These are phyloP conservation scores for Antennarius maculatus DNA, from an alignment of 2,797 vertebrate genomes.

Conservation along the genomic window DNA sequence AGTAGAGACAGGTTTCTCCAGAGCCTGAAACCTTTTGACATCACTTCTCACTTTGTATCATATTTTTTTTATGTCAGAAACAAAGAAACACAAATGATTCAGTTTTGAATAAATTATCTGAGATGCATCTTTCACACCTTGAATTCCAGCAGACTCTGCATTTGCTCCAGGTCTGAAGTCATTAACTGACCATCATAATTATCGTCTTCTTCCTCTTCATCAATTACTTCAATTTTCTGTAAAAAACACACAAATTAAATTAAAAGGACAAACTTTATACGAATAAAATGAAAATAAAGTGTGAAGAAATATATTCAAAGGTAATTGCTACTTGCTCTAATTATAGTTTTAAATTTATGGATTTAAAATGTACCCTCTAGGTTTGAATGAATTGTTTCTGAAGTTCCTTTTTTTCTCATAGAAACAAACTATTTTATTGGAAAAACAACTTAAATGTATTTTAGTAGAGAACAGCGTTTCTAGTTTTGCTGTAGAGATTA, in stretches of 20 bases:
- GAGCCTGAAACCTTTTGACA: not conserved
- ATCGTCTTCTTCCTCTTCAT: constrained; percentile 89
- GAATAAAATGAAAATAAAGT: not conserved
- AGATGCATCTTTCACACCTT: constrained; percentile 87
- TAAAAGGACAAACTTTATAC: not conserved
- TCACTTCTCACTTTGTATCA: not conserved
- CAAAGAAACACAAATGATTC: not conserved
- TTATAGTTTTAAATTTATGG: no score
- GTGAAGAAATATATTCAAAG: not conserved
- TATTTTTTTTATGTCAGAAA: not conserved
- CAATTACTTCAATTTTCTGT: constrained; percentile 95
- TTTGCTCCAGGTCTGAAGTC: constrained; percentile 91
- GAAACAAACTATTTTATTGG: not conserved
- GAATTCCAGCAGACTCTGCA: constrained; percentile 93
- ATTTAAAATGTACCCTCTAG: not conserved
- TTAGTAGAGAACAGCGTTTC: not conserved
- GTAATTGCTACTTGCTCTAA: no score
- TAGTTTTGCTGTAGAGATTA: not conserved
- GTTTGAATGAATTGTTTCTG: not conserved
- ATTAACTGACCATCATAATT: constrained; percentile 86
- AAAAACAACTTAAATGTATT: not conserved
- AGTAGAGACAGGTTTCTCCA: constrained; percentile 7
- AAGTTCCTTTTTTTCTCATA: not conserved
- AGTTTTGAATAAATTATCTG: constrained; percentile 17
- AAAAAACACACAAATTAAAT: constrained; percentile 20